These are phyloP conservation scores for Ceratitis capitata DNA, from an alignment of 1,140 invertebrate species.

Conservation along the genomic window DNA sequence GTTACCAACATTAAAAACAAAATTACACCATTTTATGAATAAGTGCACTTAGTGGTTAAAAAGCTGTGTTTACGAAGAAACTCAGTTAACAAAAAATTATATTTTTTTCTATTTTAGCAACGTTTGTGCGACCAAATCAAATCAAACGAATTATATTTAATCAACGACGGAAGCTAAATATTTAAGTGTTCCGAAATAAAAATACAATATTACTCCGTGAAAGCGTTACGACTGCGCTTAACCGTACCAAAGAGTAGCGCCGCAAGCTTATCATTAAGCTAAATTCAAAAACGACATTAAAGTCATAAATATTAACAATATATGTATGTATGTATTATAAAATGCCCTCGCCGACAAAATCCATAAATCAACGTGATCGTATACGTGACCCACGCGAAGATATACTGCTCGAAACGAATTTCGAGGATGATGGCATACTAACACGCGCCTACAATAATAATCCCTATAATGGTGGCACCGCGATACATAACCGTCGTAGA, in stretches of 20 bases:
- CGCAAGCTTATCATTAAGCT: neutral
- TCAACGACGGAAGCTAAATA: neutral
- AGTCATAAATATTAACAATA: conserved; percentile 9
- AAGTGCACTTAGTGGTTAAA: neutral
- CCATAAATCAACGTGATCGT: conserved; percentile 54
- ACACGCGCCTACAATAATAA: conserved; percentile 63
- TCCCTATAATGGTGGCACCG: conserved; percentile 50
- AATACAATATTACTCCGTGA: neutral
- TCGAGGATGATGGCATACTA: conserved; percentile 62
- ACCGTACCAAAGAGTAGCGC: neutral
- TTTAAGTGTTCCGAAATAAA: neutral
- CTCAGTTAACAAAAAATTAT: neutral
- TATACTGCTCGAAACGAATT: conserved; percentile 64
- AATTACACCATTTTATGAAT: neutral
- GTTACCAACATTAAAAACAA: too few relatives aligned
- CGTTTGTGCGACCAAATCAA: neutral
- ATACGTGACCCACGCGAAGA: conserved; percentile 62
- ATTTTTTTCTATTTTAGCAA: conserved; percentile 11
- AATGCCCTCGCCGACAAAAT: conserved; percentile 26
- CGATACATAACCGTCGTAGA: conserved; percentile 53
- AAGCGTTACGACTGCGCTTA: neutral
- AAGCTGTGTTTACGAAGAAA: neutral
- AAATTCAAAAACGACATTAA: too few relatives aligned
- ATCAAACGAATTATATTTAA: neutral
- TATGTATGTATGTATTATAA: neutral